These are phyloP conservation scores for Heteromormyrus szaboi DNA, from an alignment of 2,797 vertebrate species.

Conservation along the genomic window DNA sequence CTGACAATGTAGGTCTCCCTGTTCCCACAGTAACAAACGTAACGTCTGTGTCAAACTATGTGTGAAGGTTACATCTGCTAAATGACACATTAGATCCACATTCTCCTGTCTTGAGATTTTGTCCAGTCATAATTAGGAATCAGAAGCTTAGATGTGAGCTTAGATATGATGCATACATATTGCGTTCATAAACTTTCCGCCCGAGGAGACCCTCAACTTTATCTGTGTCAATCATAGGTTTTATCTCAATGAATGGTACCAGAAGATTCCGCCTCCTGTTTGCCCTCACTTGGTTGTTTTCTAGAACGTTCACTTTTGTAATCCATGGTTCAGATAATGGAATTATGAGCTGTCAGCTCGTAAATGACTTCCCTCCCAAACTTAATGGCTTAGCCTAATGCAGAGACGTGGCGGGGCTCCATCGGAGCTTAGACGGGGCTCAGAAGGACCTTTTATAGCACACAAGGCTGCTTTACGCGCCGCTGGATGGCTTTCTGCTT, in stretches of 20 bases:
- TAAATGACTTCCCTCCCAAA: neutral
- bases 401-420: neutral
- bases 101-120: neutral
- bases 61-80: neutral
- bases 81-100: neutral
- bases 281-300: neutral
- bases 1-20: constrained; percentile 76
- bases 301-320: neutral
- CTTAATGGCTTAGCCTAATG: neutral
- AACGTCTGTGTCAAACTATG: neutral
- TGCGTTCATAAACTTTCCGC: neutral
- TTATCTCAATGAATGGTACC: neutral
- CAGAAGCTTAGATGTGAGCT: neutral
- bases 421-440: neutral
- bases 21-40: neutral
- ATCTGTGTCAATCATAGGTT: neutral
- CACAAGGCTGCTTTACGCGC: neutral
- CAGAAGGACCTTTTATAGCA: neutral
- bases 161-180: neutral
- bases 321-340: neutral
- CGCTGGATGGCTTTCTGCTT: neutral
- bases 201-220: neutral
- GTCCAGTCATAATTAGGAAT: neutral
- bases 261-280: neutral
- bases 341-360: neutral